phyloP scores from a whole-genome alignment of 1,140 invertebrate species.

The Drosophila pseudoobscura region DNA sequence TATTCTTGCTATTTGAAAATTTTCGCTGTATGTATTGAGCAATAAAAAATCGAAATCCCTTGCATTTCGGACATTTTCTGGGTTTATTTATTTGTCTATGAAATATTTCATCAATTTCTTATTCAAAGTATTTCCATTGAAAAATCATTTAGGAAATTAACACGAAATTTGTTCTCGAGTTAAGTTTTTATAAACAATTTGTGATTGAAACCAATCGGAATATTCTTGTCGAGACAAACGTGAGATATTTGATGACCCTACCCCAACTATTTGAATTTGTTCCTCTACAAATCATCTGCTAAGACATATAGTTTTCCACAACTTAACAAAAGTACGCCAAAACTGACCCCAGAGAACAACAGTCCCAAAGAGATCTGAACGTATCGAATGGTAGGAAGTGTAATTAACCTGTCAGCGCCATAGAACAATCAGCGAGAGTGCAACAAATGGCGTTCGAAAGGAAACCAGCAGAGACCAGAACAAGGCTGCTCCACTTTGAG shows the following conservation, averaged over 20 bases:
- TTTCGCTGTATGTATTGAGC: too few species aligned
- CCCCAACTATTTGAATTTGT: neutral
- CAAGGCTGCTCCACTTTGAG: slow-evolving; percentile 33
- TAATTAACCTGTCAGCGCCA: slow-evolving; percentile 74
- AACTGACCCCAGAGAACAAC: slow-evolving; percentile 55
- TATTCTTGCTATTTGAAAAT: too few species aligned
- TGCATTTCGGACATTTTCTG: neutral
- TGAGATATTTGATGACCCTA: too few species aligned
- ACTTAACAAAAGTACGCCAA: slow-evolving; percentile 9
- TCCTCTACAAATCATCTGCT: too few species aligned
- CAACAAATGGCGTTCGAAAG: slow-evolving; percentile 43
- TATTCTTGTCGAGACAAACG: too few species aligned
- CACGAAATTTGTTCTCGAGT: too few species aligned
- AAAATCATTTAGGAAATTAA: too few species aligned
- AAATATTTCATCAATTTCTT: too few species aligned
- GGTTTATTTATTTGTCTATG: neutral
- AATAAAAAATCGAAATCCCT: too few species aligned
- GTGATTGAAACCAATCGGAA: too few species aligned
- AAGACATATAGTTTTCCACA: neutral
- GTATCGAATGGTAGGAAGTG: slow-evolving; percentile 24
- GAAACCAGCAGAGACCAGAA: slow-evolving; percentile 12
- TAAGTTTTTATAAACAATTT: too few species aligned
- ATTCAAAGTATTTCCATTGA: too few species aligned
- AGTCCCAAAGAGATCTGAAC: slow-evolving; percentile 4
- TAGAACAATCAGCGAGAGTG: slow-evolving; percentile 65